Base-by-base conservation (phyloP, 2,113 vertebrate genomes). In the Ranitomeya imitator region DNA sequence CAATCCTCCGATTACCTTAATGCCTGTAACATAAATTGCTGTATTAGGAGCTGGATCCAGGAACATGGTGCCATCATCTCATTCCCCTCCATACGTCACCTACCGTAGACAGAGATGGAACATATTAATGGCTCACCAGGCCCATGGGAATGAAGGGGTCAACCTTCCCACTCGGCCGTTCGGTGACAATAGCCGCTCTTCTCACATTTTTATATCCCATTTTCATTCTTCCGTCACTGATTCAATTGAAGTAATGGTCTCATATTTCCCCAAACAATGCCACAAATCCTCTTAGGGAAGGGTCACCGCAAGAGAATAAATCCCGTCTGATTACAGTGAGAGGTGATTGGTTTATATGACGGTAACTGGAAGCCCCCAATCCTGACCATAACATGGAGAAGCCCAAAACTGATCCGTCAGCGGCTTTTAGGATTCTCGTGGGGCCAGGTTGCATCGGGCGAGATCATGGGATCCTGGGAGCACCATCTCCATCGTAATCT, bases 1-100 rank as follows among this genome's bases (percentile, higher is more conserved):
- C 89, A 97, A 94, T 79, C 97, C 97, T 23, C 97, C 97, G 0
- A 97, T 97, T 15, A 98, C 97, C 91, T 98, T 98, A 73, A 98
- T 97, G 86, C 97, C 97, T 98, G 90, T 61, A 14, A 65, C 21
- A 55, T 69, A 67, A 67, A 52, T 21, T 54, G 1, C 4, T 18
- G 45, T 23, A 13, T 82, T 82, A 82, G 16, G 23, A 61, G 12
- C 15, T 54, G 37, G 15, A 1, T 31, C n/a, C 8, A 71, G n/a
- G 67, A 26, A 23, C 37, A 5, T 45, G 37, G 37, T 5, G 37
- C 37, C 1, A n/a, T 67, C 65, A 67, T 23, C 65, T 7, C 8
- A 23, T 8, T 23, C 19, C 23, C n/a, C 26, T 71, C 67, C 67
- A 23, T 2, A 71, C 12, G 7, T 57, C 55, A 57, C 55, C 55